phyloP scores from a whole-genome alignment of 2,113 vertebrate species.

The human region DNA sequence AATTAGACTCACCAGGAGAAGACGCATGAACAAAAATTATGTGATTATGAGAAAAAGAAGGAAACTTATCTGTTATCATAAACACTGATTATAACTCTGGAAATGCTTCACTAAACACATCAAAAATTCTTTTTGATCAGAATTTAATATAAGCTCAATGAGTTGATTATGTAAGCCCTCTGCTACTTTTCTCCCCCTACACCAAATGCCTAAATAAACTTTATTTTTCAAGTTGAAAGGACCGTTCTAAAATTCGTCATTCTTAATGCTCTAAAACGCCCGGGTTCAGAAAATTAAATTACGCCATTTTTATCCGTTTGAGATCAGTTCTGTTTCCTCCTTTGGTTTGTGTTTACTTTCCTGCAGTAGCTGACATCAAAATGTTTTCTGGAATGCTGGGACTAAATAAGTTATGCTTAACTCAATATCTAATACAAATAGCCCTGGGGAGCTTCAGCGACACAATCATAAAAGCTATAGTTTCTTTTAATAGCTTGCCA shows the following conservation, averaged over 20 bases:
- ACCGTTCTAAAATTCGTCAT: conserved; percentile 83
- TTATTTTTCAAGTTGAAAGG: conserved; percentile 81
- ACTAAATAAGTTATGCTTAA: conserved; percentile 94
- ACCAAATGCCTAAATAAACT: conserved; percentile 77
- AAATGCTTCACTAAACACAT: conserved; percentile 39
- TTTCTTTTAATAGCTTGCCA: conserved; percentile 91
- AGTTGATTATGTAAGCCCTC: conserved; percentile 68
- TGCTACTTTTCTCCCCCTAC: conserved; percentile 39
- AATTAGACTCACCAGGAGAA: not conserved
- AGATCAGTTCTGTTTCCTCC: conserved; percentile 88
- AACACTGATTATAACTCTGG: not conserved
- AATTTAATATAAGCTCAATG: conserved; percentile 41
- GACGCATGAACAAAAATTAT: not conserved
- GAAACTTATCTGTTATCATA: not conserved
- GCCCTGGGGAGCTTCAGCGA: conserved; percentile 86
- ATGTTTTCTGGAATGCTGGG: conserved; percentile 90
- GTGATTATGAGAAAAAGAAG: not conserved
- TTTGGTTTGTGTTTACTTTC: conserved; percentile 89
- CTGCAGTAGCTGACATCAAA: conserved; percentile 91
- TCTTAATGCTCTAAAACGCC: conserved; percentile 84
- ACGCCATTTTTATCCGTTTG: conserved; percentile 88
- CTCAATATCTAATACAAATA: conserved; percentile 93
- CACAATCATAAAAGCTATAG: conserved; percentile 90
- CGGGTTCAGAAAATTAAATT: conserved; percentile 90
- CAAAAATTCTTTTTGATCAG: conserved; percentile 70